Conservation (phyloP, 2,113 vertebrate species). For the Oreochromis tanganicae region DNA sequence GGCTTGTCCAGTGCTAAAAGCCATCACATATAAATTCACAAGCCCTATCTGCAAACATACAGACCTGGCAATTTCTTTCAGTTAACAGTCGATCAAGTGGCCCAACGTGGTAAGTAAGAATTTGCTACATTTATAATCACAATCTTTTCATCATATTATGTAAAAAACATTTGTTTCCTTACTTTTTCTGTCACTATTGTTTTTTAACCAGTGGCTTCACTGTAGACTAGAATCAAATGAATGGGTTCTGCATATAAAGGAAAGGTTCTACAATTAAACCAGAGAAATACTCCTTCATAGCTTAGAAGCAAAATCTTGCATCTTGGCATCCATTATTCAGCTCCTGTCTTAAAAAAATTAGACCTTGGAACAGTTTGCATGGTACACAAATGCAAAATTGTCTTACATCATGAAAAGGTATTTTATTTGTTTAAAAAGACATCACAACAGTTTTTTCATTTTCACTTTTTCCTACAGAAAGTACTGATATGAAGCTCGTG, state of each 20-base stretch:
- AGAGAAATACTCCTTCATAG: not conserved
- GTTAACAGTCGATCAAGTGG: not conserved
- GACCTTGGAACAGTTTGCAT: not conserved
- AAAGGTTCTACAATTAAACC: not conserved
- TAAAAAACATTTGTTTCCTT: not conserved
- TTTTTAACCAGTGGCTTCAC: not conserved
- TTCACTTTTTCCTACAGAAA: not conserved
- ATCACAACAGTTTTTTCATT: not conserved
- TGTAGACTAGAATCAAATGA: not conserved
- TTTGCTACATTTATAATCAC: not conserved
- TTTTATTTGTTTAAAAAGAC: not conserved
- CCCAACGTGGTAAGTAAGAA: not conserved
- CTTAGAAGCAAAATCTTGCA: not conserved
- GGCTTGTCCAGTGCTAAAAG: not conserved
- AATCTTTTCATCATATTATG: not conserved
- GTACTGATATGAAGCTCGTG: constrained; percentile 4
- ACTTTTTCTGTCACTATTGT: not conserved
- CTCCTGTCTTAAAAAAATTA: not conserved
- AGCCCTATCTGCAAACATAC: not conserved
- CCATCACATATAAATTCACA: not conserved
- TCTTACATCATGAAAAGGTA: not conserved
- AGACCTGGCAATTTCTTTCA: not conserved
- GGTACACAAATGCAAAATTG: not conserved
- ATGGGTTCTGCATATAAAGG: not conserved
- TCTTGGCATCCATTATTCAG: not conserved